Base-by-base conservation (phyloP, 2,888 invertebrate genomes). In the Tyria jacobaeae region DNA sequence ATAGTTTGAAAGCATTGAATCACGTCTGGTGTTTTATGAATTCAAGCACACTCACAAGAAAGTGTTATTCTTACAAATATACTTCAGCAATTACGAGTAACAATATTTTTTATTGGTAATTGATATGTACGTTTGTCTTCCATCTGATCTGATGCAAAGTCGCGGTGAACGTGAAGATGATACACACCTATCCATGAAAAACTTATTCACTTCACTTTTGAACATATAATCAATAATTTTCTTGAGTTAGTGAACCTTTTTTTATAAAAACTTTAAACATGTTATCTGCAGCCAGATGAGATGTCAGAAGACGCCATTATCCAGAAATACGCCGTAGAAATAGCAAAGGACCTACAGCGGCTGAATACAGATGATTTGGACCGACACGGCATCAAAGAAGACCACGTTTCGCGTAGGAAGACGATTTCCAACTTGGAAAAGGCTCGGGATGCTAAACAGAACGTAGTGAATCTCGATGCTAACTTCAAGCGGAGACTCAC, bases 401-500 rank as follows among this genome's bases (percentile, higher is more conserved):
- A 96, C 0, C 96, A 96, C 61, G 96, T 97, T 15, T 96, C 97
- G 2, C 92, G 97, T 39, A 94, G 98, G 64, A 96, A 97, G 84
- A 98, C 98, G 0, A 96, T 99, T 62, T 97, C 97, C 82, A 98
- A 98, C 83, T 92, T 99, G 60, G 99, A 99, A 84, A 96, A 97
- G 71, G 96, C 97, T 10, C 95, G 97, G 6, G 96, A 97, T 78
- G 96, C 96, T 75, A 96, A 97, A 62, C 95, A 97, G 41, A 97
- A 96, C 74, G 97, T 97, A 69, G 96, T 97, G 69, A 99, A 99
- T 1, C 92, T 99, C 58, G 99, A 99, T 86, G 98, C 98, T 24
- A 99, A 98, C 24, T 99, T 99, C 90, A 97, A 98, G 82, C 97
- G 98, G 76, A 94, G 99, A 41, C 97, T 98, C 85, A 96, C 97